Base-by-base conservation (phyloP, 2,797 vertebrate genomes). In the Hemibagrus guttatus region DNA sequence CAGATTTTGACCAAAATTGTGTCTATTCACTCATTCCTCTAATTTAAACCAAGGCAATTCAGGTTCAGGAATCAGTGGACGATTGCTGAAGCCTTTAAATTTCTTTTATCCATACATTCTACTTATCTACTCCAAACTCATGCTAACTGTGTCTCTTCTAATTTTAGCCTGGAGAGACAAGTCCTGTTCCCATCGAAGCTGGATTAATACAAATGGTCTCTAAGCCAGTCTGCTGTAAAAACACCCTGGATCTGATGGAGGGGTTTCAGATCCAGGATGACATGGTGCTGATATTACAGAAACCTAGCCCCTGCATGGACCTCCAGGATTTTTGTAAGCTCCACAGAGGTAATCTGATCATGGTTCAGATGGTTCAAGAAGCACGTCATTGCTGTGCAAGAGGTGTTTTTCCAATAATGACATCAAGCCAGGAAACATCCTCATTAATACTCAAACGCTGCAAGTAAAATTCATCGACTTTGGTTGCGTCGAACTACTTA, bases 401-500 rank as follows among this genome's bases (percentile, higher is more conserved):
- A 49, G 46, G 46, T 49, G 46, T 49, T 49, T 49, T 49, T 5
- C 46, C n/a, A n/a, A 49, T 49, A 6, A 49, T 49, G 46, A 49
- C 35, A 39, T 49, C 46, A 49, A 49, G 8, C 46, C 6, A 6
- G 46, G 46, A 9, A 49, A 49, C 7, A 49, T 49, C 6, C 46
- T 49, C 9, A 49, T 49, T 9, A 49, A 49, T 6, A 49, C 46
- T 5, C 46, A 59, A 23, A 74, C 52, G 2, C 58, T 39, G 56
- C 26, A 75, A 19, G 16, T 84, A 8, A 75, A 61, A 7, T 14
- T 81, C 21, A 81, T 64, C 4, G 80, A 81, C 39, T 81, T 81
- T 17, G 59, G 59, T 21, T 49, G 39, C 11, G 59, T 59, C 4
- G 16, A 31, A 6, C 12, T 79, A 16, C 26, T 31, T 28, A 54